Conservation (phyloP, 2,888 invertebrate genomes). For the Sturmia bella region DNA sequence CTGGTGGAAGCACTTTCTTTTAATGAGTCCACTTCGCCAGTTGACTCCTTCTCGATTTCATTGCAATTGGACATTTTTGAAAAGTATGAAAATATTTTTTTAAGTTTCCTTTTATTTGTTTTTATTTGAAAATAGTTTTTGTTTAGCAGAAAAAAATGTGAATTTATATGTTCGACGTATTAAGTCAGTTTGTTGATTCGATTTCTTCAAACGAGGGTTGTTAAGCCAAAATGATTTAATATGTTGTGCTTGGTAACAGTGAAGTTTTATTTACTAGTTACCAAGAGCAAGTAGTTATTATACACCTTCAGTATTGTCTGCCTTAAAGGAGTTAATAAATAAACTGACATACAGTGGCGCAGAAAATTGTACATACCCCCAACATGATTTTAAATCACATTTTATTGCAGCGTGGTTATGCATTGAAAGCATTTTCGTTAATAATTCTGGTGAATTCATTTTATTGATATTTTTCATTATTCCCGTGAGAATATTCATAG, state of each 20-base stretch:
- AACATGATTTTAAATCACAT: no score
- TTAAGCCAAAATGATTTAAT: slow-evolving; percentile 4
- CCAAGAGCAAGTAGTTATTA: neutral
- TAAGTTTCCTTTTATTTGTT: neutral
- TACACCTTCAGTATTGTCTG: no score
- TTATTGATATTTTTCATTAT: no score
- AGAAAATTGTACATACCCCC: no score
- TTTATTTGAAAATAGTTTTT: slow-evolving; percentile 8
- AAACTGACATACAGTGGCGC: no score
- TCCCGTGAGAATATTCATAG: no score
- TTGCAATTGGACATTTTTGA: slow-evolving; percentile 20
- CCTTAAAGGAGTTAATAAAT: no score
- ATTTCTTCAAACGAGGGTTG: neutral
- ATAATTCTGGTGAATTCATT: no score
- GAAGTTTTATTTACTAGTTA: slow-evolving; percentile 24
- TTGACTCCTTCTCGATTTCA: neutral
- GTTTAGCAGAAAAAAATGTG: slow-evolving; percentile 19
- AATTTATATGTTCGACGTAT: neutral
- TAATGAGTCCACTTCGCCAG: neutral
- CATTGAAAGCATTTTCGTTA: no score
- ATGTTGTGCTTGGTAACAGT: slow-evolving; percentile 46
- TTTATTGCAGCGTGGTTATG: no score
- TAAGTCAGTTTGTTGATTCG: neutral
- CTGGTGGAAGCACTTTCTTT: neutral
- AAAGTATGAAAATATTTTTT: neutral